Conservation (phyloP, 1,140 invertebrate genomes). For the Nasonia vitripennis region DNA sequence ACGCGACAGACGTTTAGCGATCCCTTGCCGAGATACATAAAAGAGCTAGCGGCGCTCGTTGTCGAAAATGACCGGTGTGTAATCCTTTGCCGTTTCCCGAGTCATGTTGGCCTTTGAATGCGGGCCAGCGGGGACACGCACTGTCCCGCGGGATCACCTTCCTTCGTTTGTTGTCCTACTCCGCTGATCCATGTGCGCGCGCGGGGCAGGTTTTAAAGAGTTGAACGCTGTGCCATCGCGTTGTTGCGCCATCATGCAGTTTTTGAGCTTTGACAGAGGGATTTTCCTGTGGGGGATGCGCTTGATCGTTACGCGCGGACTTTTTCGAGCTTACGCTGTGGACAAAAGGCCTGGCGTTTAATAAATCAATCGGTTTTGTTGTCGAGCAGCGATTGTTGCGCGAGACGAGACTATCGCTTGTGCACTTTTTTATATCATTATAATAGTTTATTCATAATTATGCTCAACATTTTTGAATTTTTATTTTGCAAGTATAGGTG, state of each 20-base stretch:
- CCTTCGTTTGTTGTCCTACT: background rate
- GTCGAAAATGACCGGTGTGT: constrained; percentile 45
- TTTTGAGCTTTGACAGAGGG: background rate
- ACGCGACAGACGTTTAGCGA: constrained; percentile 56
- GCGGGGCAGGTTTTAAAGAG: constrained; percentile 7
- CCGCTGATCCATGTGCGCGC: background rate
- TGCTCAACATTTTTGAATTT: no score
- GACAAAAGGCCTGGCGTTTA: background rate
- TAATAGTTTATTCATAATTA: no score
- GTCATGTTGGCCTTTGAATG: constrained; percentile 63
- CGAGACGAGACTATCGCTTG: no score
- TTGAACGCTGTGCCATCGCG: background rate
- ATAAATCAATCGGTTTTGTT: background rate
- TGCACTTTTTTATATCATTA: no score
- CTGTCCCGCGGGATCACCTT: constrained; percentile 53
- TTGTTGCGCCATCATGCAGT: background rate
- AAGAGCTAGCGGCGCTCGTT: background rate
- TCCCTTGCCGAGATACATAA: constrained; percentile 48
- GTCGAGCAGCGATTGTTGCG: no score
- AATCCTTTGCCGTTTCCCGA: constrained; percentile 65
- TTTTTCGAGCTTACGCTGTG: background rate
- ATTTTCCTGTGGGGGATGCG: background rate
- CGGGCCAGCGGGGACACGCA: background rate
- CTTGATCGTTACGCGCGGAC: background rate
- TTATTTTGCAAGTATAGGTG: no score